Conservation (phyloP, 1,140 invertebrate genomes). For the Subanguina moxae region DNA sequence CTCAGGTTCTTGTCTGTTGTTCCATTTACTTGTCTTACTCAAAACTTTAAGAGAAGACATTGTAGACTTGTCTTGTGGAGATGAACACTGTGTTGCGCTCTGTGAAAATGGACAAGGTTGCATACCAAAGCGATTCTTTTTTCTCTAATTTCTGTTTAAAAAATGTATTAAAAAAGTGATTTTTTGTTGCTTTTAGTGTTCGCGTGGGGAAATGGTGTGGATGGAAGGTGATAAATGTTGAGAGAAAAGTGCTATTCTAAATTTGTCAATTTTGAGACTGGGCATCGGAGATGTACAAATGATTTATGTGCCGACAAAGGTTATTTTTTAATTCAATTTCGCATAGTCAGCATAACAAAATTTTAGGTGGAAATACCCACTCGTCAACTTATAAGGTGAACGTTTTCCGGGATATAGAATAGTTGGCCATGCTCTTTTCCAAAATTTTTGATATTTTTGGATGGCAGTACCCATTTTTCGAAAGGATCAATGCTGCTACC, state of each 20-base stretch:
- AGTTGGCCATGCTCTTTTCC: neutral
- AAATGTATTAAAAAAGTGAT: neutral
- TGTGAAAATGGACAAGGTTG: conserved; percentile 1
- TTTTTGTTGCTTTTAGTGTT: conserved; percentile 61
- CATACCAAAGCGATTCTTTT: too few species aligned
- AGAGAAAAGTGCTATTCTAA: too few species aligned
- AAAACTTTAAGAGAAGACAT: conserved; percentile 66
- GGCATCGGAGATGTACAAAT: conserved; percentile 64
- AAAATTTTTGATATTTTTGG: too few species aligned
- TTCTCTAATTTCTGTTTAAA: too few species aligned
- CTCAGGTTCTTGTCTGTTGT: conserved; percentile 57
- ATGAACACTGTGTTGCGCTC: conserved; percentile 69
- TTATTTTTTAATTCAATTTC: neutral
- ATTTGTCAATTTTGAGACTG: conserved; percentile 60
- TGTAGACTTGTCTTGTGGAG: conserved; percentile 67
- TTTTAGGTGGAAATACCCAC: conserved; percentile 38
- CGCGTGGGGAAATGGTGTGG: conserved; percentile 69
- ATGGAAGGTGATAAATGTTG: conserved; percentile 59
- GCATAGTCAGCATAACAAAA: too few species aligned
- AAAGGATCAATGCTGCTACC: too few species aligned
- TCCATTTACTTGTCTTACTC: too few species aligned
- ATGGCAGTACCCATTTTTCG: too few species aligned
- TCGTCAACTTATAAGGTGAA: conserved; percentile 34
- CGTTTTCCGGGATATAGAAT: neutral
- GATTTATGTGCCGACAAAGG: neutral